These are phyloP conservation scores for Platalea minor DNA, from an alignment of 2,797 vertebrate species.

Conservation along the genomic window DNA sequence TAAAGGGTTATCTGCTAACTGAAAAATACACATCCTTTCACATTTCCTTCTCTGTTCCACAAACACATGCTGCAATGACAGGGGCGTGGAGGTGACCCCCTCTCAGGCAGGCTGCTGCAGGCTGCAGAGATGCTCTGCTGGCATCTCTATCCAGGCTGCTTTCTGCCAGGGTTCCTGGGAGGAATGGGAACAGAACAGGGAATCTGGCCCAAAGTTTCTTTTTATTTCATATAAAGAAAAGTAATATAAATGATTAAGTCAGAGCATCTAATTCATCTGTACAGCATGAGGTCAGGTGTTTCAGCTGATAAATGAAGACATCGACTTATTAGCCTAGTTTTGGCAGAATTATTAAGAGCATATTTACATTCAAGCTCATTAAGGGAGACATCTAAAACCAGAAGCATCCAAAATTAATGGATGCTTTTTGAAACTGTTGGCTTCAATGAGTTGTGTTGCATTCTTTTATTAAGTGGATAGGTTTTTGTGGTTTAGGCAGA, in stretches of 20 bases:
- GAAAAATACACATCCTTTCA: neutral
- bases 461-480: constrained; percentile 40
- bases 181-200: neutral
- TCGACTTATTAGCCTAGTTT: constrained; percentile 31
- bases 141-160: neutral
- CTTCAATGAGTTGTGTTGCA: constrained; percentile 9
- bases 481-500: constrained; percentile 36
- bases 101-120: neutral
- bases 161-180: neutral
- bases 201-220: neutral
- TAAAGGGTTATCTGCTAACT: neutral
- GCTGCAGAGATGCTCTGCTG: neutral
- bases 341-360: constrained; percentile 56
- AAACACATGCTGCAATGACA: rapidly evolving
- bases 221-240: neutral
- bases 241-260: constrained; percentile 10
- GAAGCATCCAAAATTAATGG: constrained; percentile 53
- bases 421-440: constrained; percentile 39
- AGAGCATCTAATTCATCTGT: constrained; percentile 22
- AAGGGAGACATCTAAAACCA: constrained; percentile 52
- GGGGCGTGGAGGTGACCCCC: neutral
- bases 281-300: constrained; percentile 27
- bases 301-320: constrained; percentile 53
- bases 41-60: neutral
- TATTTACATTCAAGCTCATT: constrained; percentile 61